Percentiles rank a stretch among this genome's conserved stretches.
phyloP scores from a whole-genome alignment of 2,888 invertebrate species.

The Rugalucina vietnamica region DNA sequence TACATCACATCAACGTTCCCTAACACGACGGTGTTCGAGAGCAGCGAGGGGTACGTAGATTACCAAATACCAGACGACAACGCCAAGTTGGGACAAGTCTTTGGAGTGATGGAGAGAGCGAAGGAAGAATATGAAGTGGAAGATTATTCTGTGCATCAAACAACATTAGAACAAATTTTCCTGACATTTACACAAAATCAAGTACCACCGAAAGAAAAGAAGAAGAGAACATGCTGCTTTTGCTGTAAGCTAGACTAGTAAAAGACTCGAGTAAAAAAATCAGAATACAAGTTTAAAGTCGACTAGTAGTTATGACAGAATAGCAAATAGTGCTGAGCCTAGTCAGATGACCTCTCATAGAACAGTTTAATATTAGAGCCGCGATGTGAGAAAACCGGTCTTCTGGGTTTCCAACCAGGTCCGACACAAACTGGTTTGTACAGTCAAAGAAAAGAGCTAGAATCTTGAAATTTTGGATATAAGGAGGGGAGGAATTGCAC shows the following conservation, averaged over 20 bases:
- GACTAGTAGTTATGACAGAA: neutral
- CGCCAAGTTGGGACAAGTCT: conserved; percentile 81
- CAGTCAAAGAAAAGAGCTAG: too few species aligned
- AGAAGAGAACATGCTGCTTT: conserved; percentile 37
- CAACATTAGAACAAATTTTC: conserved; percentile 84
- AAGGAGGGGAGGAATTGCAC: too few species aligned
- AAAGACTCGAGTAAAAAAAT: too few species aligned
- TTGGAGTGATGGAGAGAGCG: conserved; percentile 81
- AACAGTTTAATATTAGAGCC: too few species aligned
- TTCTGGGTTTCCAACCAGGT: too few species aligned
- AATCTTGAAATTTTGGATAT: too few species aligned
- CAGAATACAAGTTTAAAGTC: too few species aligned
- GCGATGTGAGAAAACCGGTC: too few species aligned
- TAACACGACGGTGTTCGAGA: conserved; percentile 88
- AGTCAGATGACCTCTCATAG: neutral
- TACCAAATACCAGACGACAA: conserved; percentile 80
- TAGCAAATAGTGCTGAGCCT: neutral
- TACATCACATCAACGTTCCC: conserved; percentile 86
- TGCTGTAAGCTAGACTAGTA: neutral
- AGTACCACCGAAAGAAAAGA: conserved; percentile 62
- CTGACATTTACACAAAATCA: conserved; percentile 84
- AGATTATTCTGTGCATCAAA: conserved; percentile 83
- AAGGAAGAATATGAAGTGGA: conserved; percentile 75
- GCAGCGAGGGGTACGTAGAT: conserved; percentile 86
- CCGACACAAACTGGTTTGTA: too few species aligned